Evolutionary conservation across 1,140 invertebrate species (phyloP).

Genomic region (Drosophila melanica): DNA sequence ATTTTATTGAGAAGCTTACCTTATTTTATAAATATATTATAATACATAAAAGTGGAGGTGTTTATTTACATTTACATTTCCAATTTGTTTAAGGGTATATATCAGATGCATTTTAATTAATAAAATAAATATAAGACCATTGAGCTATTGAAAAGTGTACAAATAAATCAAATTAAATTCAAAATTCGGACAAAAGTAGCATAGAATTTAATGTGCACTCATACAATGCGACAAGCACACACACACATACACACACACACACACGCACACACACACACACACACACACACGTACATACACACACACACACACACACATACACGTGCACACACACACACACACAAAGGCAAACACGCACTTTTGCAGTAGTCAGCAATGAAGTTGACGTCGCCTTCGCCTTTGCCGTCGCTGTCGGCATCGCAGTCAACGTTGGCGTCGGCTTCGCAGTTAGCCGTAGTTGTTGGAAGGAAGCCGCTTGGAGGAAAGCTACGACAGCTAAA

Average conservation of each 20-base stretch:
- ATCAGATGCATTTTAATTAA: no score
- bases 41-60: no score
- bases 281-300: constrained; percentile 53
- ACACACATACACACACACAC: constrained; percentile 1
- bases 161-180: constrained; percentile 35
- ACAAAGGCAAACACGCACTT: constrained; percentile 72
- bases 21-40: no score
- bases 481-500: constrained; percentile 81
- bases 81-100: no score
- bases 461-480: constrained; percentile 75
- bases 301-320: no score
- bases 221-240: constrained; percentile 1
- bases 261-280: constrained; percentile 23
- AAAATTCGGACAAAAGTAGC: constrained; percentile 42
- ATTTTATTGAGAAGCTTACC: no score
- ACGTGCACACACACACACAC: no score
- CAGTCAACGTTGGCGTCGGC: constrained; percentile 8
- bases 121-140: no score
- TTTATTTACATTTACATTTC: no score
- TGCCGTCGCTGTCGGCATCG: constrained; percentile 27
- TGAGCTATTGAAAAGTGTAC: constrained; percentile 24
- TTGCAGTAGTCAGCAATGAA: constrained; percentile 62
- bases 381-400: constrained; percentile 5
- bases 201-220: constrained; percentile 41
- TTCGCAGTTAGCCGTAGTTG: constrained; percentile 48